Evolutionary conservation across 2,113 vertebrate species (phyloP).

Genomic region (Lathamus discolor): DNA sequence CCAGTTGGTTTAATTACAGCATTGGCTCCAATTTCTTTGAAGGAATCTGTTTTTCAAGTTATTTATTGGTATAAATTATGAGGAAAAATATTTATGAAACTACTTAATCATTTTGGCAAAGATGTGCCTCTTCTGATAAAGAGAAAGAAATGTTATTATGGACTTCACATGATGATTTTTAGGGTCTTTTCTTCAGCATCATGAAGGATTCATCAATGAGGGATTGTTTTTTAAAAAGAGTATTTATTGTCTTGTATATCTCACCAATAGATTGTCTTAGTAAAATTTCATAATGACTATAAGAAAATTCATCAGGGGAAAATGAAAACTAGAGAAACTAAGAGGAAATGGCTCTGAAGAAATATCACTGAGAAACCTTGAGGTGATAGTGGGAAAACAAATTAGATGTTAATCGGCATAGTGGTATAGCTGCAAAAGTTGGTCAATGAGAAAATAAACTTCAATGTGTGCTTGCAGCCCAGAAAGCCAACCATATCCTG

Average conservation of each 20-base stretch:
- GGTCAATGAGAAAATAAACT: no score
- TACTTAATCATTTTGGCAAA: constrained; percentile 46
- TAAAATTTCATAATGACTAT: background rate
- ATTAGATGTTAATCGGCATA: background rate
- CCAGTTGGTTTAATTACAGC: background rate
- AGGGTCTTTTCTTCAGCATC: constrained; percentile 30
- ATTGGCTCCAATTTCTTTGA: constrained; percentile 30
- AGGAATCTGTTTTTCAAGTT: constrained; percentile 47
- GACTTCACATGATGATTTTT: background rate
- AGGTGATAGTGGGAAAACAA: background rate
- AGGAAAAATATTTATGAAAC: constrained; percentile 10
- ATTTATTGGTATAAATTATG: constrained; percentile 64
- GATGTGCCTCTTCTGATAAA: constrained; percentile 25
- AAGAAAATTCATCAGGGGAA: background rate
- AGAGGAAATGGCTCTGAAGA: background rate
- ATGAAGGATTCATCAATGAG: no score
- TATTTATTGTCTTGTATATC: constrained; percentile 7
- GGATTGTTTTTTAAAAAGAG: background rate
- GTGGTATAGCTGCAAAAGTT: background rate
- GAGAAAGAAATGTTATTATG: background rate
- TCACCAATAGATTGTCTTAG: background rate
- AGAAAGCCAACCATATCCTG: no score
- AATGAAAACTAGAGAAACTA: background rate
- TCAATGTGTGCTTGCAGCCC: no score
- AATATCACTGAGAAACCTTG: background rate